Evolutionary conservation across 30 jellyfish, hydroid and myxozoan genomes (phyloP).

Genomic region (Aurelia aurita complex sp. Pacific): DNA sequence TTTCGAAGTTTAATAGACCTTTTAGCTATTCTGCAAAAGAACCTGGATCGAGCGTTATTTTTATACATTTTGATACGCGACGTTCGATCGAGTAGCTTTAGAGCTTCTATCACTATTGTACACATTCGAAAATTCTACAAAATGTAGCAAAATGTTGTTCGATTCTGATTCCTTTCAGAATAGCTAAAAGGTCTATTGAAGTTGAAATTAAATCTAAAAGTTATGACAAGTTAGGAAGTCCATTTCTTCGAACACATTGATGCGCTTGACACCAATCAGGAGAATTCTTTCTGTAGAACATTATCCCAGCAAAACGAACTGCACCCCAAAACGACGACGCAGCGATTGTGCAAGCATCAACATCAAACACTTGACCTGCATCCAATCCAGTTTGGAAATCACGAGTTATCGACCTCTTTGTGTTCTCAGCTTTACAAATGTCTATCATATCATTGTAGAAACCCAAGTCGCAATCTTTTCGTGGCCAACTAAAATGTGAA

Average conservation of each 20-base stretch:
- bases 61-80: too few relatives aligned
- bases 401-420: not conserved
- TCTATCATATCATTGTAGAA: conserved; percentile 37
- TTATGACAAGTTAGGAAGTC: conserved; percentile 28
- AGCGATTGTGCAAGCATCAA: conserved; percentile 36
- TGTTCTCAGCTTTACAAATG: conserved; percentile 12
- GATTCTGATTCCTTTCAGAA: too few relatives aligned
- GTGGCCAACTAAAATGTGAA: conserved; percentile 32
- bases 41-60: too few relatives aligned
- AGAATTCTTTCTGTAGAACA: conserved; percentile 38
- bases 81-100: too few relatives aligned
- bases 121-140: too few relatives aligned
- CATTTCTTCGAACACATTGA: conserved; percentile 34
- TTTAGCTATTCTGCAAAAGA: too few relatives aligned
- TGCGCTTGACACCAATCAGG: conserved; percentile 31
- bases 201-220: not conserved
- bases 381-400: not conserved
- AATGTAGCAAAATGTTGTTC: too few relatives aligned
- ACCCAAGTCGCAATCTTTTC: conserved; percentile 41
- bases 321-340: conserved; percentile 34
- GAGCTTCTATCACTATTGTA: too few relatives aligned
- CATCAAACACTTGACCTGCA: not conserved
- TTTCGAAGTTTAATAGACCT: not conserved
- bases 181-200: too few relatives aligned
- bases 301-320: conserved; percentile 39